A percentile compares a stretch with the other conserved stretches of the same genome.
These are phyloP conservation scores for Nomada flava DNA, from an alignment of 2,888 invertebrate genomes.

Conservation along the genomic window DNA sequence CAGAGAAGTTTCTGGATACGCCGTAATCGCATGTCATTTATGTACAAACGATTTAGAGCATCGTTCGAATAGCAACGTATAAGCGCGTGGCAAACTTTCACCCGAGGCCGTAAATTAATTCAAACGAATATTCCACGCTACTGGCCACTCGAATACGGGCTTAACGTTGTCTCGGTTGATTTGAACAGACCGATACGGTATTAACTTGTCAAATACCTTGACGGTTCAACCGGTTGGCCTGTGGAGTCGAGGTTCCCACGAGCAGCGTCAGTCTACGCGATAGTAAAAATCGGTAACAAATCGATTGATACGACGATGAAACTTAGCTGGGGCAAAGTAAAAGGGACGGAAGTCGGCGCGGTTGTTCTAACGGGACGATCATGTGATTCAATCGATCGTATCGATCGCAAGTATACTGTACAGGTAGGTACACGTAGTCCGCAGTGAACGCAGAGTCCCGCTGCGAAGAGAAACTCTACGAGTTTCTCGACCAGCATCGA, in stretches of 20 bases:
- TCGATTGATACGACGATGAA: constrained; percentile 11
- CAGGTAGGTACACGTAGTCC: constrained; percentile 8
- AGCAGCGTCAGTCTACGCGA: not conserved
- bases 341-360: constrained; percentile 1
- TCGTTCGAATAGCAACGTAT: not conserved
- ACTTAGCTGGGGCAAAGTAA: constrained; percentile 15
- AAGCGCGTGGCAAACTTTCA: constrained; percentile 2
- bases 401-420: constrained; percentile 16
- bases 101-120: constrained; percentile 16
- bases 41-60: constrained; percentile 2
- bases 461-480: constrained; percentile 21
- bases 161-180: constrained; percentile 38
- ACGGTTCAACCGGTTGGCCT: constrained; percentile 14
- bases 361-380: constrained; percentile 7
- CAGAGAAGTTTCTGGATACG: not conserved
- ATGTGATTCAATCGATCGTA: constrained; percentile 31
- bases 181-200: constrained; percentile 20
- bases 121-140: constrained; percentile 26
- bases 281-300: constrained; percentile 19
- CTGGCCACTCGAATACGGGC: constrained; percentile 28
- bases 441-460: constrained; percentile 10
- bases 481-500: constrained; percentile 14
- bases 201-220: constrained; percentile 41
- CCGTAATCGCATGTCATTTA: constrained; percentile 30
- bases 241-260: constrained; percentile 38